phyloP scores from a whole-genome alignment of 2,113 vertebrate species.

The Lichenostomus cassidix region DNA sequence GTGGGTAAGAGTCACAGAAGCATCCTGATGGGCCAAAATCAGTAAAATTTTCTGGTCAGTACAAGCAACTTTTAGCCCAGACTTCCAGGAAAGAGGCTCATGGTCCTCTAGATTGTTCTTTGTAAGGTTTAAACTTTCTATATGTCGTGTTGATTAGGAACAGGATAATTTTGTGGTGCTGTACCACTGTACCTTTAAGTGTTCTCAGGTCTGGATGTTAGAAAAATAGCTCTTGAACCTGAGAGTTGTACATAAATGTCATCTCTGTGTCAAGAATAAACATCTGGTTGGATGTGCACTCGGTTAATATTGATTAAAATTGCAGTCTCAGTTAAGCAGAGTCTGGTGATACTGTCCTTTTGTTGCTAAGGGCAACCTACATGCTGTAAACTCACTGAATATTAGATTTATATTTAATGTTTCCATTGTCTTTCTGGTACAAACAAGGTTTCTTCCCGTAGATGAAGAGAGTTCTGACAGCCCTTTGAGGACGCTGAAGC shows the following conservation, averaged over 20 bases:
- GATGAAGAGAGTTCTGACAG: not conserved
- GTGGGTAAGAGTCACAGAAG: not conserved
- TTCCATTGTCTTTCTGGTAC: not conserved
- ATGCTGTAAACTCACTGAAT: not conserved
- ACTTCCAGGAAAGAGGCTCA: not conserved
- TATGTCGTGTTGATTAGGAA: not conserved
- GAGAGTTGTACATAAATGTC: not conserved
- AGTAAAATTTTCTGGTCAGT: not conserved
- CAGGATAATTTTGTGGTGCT: not conserved
- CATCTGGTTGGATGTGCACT: not conserved
- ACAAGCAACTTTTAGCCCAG: not conserved
- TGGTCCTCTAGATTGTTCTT: not conserved
- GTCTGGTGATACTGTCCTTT: not conserved
- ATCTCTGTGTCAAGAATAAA: not conserved
- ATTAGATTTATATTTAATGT: not conserved
- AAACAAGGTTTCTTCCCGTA: not conserved
- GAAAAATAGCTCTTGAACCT: not conserved
- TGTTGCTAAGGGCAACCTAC: constrained; percentile 41
- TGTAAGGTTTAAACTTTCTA: not conserved
- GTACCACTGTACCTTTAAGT: not conserved
- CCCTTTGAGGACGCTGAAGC: not conserved
- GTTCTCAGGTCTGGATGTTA: not conserved
- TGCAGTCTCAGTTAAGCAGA: not conserved
- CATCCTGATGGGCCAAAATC: not conserved
- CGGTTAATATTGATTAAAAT: not conserved